Evolutionary conservation across 2,113 vertebrate species (phyloP), one percentile per base, ranked within the genome.

Genomic region (Dicentrarchus labrax): DNA sequence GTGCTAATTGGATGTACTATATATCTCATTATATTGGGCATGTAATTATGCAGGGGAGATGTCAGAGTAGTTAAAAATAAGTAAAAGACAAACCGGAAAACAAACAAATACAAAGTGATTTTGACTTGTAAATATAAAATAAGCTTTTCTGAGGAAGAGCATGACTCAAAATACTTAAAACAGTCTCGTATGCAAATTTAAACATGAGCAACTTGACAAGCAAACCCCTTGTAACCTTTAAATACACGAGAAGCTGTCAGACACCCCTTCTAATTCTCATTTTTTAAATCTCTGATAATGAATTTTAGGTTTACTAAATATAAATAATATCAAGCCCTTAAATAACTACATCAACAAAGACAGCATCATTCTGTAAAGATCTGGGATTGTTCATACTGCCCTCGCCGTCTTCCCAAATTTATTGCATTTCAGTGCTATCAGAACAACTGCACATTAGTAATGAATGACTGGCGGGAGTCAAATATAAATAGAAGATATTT

Each of bases 401-500:
- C 38, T 51, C 2, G 6, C 51, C 57, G 41, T 38, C 48, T 51
- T 39, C 22, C 21, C 41, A 74, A 60, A 65, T 70, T 0, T 54
- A 43, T 8, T 60, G 69, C 47, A 53, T 57, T 53, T 59, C 48
- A 51, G 9, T 13, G 15, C 3, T 45, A 45, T 45, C 5, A 38
- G 30, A 48, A 67, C 43, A 62, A 19, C 48, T 4, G 2, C 13
- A 36, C 24, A 19, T 61, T 17, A 5, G 47, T 15, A 48, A 38
- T 24, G 36, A 24, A 39, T 56, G 72, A 70, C 19, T 43, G 60
- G 19, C 68, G 39, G 1, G 15, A 76, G 62, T 47, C 10, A 80
- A 62, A 66, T 5, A 38, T 47, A 48, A 76, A 59, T 81, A 59
- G 74, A 76, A 36, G 0, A 51, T 85, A 8, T 53, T 74, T 22